Conservation (phyloP, 2,888 invertebrate genomes). For the Aleiodes leptofemur region DNA sequence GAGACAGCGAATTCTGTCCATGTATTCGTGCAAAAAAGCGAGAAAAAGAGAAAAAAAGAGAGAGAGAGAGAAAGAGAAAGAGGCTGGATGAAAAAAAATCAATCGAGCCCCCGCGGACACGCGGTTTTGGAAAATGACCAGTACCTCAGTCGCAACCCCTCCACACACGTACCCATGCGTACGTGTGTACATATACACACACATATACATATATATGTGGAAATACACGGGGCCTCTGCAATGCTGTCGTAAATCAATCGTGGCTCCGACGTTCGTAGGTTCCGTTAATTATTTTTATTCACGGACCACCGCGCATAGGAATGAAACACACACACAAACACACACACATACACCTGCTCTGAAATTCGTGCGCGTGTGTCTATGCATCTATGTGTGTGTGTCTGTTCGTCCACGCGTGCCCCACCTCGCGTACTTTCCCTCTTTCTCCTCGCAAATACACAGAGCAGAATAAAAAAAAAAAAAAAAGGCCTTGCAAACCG, state of each 20-base stretch:
- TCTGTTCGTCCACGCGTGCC: conserved; percentile 40
- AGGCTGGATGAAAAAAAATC: conserved; percentile 62
- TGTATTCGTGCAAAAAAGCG: too few relatives aligned
- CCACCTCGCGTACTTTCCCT: not conserved
- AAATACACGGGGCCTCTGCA: conserved; percentile 56
- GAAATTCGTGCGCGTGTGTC: not conserved
- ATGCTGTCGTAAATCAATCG: conserved; percentile 69
- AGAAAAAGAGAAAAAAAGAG: conserved; percentile 25
- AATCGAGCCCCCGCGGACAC: conserved; percentile 66
- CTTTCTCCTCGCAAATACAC: conserved; percentile 25
- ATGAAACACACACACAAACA: conserved; percentile 47
- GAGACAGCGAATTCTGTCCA: not conserved
- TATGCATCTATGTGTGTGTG: not conserved
- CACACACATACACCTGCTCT: conserved; percentile 27
- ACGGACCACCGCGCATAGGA: conserved; percentile 63
- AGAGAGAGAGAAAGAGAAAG: conserved; percentile 35
- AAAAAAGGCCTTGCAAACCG: conserved; percentile 18
- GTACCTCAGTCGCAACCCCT: conserved; percentile 45
- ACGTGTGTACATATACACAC: not conserved
- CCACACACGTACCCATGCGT: not conserved
- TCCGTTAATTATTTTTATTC: conserved; percentile 71
- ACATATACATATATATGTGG: not conserved
- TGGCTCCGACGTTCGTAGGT: conserved; percentile 65
- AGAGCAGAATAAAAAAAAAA: conserved; percentile 30
- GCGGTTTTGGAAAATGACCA: conserved; percentile 68